Percentiles rank a stretch among this genome's conserved stretches.
phyloP scores from a whole-genome alignment of 1,140 invertebrate genomes.

The Saccostrea cuccullata region DNA sequence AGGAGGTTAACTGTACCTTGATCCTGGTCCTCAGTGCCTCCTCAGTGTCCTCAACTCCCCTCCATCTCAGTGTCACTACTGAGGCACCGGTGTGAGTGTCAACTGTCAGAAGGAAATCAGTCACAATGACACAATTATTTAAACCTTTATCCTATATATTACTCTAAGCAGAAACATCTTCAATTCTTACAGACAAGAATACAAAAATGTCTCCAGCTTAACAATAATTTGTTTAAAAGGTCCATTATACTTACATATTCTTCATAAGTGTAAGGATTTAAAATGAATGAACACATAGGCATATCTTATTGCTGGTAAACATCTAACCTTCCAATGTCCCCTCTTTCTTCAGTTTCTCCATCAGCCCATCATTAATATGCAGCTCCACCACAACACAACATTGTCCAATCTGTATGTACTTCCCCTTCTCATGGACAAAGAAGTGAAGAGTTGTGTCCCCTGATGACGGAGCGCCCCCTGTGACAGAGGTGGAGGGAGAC shows the following conservation, averaged over 20 bases:
- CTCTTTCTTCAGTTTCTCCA: background rate
- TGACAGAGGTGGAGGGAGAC: background rate
- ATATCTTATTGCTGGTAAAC: too few species aligned
- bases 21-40: background rate
- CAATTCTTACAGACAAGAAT: too few species aligned
- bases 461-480: background rate
- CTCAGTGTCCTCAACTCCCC: background rate
- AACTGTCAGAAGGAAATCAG: background rate
- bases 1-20: background rate
- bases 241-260: too few species aligned
- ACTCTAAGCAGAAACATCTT: too few species aligned
- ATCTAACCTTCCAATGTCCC: background rate
- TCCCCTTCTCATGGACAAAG: constrained; percentile 6
- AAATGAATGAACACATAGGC: too few species aligned
- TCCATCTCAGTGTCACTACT: constrained; percentile 5
- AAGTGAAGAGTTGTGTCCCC: background rate
- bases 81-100: background rate
- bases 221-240: too few species aligned
- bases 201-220: too few species aligned
- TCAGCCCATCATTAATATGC: background rate
- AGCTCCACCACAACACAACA: constrained; percentile 36
- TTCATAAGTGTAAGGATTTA: too few species aligned
- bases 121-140: background rate
- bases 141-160: too few species aligned
- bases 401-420: constrained; percentile 31